Conservation (phyloP, 1,140 invertebrate genomes). For the Lithobius niger region DNA sequence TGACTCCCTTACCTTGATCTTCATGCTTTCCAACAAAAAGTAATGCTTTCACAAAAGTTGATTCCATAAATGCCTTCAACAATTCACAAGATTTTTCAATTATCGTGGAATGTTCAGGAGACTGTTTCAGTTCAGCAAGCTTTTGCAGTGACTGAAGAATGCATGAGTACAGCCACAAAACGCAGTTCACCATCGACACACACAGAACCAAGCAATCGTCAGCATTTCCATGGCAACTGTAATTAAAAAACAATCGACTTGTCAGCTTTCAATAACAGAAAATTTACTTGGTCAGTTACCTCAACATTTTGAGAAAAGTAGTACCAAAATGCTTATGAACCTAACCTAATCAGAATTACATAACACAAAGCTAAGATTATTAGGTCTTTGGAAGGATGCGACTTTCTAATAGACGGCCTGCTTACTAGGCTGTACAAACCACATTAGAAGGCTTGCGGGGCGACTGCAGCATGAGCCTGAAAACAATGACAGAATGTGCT, state of each 20-base stretch:
- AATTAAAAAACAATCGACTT: constrained; percentile 14
- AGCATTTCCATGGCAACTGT: constrained; percentile 27
- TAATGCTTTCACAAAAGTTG: constrained; percentile 30
- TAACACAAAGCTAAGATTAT: too few relatives aligned
- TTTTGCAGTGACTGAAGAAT: constrained; percentile 26
- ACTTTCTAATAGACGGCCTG: too few relatives aligned
- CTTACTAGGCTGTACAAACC: too few relatives aligned
- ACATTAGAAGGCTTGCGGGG: too few relatives aligned
- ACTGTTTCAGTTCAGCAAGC: constrained; percentile 20
- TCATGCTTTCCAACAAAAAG: constrained; percentile 34
- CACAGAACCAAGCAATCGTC: constrained; percentile 30
- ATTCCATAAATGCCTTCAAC: constrained; percentile 27
- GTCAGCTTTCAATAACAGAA: too few relatives aligned
- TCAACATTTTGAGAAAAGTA: too few relatives aligned
- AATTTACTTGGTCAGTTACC: too few relatives aligned
- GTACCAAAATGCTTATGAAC: too few relatives aligned
- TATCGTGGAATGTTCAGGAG: constrained; percentile 27
- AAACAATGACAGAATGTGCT: too few relatives aligned
- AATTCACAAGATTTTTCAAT: constrained; percentile 30
- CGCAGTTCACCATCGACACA: constrained; percentile 26
- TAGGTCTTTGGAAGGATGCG: too few relatives aligned
- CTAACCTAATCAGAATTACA: too few relatives aligned
- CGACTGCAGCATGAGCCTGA: too few relatives aligned
- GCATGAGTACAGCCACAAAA: constrained; percentile 30
- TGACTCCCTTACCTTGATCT: constrained; percentile 26